These are phyloP conservation scores for Meloidogyne exigua DNA, from an alignment of 1,140 invertebrate species.

Conservation along the genomic window DNA sequence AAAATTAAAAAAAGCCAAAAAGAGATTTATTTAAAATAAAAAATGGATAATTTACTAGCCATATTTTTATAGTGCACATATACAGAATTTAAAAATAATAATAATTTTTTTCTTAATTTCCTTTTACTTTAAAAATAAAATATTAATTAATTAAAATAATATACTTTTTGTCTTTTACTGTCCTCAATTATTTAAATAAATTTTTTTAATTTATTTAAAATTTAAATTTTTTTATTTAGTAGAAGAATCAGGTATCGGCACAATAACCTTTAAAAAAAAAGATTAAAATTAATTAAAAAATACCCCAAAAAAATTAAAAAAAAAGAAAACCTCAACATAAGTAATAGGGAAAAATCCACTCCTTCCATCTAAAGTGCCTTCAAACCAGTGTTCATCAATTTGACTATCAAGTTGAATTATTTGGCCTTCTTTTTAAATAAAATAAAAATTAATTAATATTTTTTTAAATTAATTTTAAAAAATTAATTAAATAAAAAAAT, in stretches of 20 bases:
- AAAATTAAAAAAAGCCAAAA: too few relatives aligned
- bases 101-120: too few relatives aligned
- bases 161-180: neutral
- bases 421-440: conserved; percentile 46
- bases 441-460: neutral
- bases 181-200: neutral
- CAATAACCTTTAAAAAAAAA: conserved; percentile 1
- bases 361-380: conserved; percentile 56
- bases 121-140: neutral
- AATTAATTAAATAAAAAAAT: too few relatives aligned
- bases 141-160: too few relatives aligned
- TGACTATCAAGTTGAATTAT: conserved; percentile 56
- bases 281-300: too few relatives aligned
- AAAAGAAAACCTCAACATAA: conserved; percentile 51
- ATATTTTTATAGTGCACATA: too few relatives aligned
- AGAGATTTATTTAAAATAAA: neutral
- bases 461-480: too few relatives aligned
- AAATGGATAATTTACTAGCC: too few relatives aligned
- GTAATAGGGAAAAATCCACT: conserved; percentile 59
- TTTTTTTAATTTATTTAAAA: neutral
- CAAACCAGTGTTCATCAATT: conserved; percentile 63
- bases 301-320: neutral
- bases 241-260: conserved; percentile 5
- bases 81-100: too few relatives aligned
- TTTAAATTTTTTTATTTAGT: neutral